A percentile compares a stretch with the other conserved stretches of the same genome.
These are phyloP conservation scores for Tamias sibiricus DNA, from an alignment of 2,113 vertebrate species.

Conservation along the genomic window DNA sequence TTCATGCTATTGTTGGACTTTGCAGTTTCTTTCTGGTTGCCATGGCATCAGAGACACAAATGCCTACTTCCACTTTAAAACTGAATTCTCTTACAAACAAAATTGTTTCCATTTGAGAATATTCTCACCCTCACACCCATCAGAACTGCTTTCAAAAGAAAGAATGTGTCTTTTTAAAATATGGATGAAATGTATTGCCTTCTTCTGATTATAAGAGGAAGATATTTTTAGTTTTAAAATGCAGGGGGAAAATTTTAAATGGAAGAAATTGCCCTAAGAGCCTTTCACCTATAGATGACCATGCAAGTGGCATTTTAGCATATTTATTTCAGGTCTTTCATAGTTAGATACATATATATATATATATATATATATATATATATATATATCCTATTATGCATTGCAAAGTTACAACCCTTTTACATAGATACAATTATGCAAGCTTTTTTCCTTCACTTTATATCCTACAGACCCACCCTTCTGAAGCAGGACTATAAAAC, in stretches of 20 bases:
- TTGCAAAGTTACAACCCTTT: neutral
- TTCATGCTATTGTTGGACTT: slow-evolving; percentile 56
- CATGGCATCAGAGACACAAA: slow-evolving; percentile 19
- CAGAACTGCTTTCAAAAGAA: slow-evolving; percentile 56
- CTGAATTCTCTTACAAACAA: slow-evolving; percentile 64
- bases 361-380: neutral
- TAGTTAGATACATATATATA: neutral
- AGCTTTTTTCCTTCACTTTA: neutral
- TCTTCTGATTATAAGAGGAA: neutral
- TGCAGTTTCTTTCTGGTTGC: slow-evolving; percentile 47
- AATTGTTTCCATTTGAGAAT: slow-evolving; percentile 75
- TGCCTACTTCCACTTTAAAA: slow-evolving; percentile 58
- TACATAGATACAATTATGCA: neutral
- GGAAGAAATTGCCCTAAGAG: neutral
- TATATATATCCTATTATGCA: neutral
- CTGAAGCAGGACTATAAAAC: neutral
- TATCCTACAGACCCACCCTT: neutral
- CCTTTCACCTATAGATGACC: neutral
- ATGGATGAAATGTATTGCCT: slow-evolving; percentile 7
- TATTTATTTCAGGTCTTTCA: neutral
- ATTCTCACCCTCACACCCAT: slow-evolving; percentile 24
- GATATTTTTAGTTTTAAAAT: neutral
- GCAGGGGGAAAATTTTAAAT: neutral
- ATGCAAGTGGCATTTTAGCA: neutral
- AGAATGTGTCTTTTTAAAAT: slow-evolving; percentile 23